Conservation (phyloP, 2,888 invertebrate species). For the Mallateleia sp. region DNA sequence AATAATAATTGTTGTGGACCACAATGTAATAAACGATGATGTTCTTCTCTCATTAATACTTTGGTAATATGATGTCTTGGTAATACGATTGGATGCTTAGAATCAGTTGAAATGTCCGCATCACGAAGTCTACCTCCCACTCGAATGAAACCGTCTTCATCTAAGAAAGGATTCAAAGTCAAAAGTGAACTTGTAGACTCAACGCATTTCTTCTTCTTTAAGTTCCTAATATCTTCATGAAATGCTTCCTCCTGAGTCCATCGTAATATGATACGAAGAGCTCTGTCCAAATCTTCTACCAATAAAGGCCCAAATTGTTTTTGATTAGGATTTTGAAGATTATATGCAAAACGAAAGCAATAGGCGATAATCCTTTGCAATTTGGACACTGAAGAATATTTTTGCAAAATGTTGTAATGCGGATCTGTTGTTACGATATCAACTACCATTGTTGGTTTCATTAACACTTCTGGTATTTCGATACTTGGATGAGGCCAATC, state of each 20-base stretch:
- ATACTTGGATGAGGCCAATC: background rate
- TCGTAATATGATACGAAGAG: background rate
- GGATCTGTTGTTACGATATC: background rate
- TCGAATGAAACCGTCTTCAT: background rate
- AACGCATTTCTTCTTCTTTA: background rate
- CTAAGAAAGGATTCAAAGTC: slow-evolving; percentile 1
- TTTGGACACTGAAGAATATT: background rate
- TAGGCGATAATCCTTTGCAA: background rate
- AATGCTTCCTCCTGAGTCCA: slow-evolving; percentile 9
- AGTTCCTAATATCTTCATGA: background rate
- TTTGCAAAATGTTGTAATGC: background rate
- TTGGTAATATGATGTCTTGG: slow-evolving; percentile 28
- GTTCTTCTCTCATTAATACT: slow-evolving; percentile 5
- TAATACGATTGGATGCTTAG: background rate
- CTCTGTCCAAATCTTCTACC: background rate
- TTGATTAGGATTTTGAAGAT: background rate
- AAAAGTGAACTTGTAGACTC: background rate
- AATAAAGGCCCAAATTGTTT: background rate
- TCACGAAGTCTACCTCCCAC: slow-evolving; percentile 7
- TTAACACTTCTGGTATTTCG: background rate
- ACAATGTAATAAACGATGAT: background rate
- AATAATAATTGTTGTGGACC: slow-evolving; percentile 9
- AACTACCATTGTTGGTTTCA: background rate
- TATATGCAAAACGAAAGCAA: background rate
- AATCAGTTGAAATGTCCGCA: background rate